A percentile compares a stretch with the other conserved stretches of the same genome.
Evolutionary conservation across 2,797 vertebrate genomes (phyloP).

Genomic region (Ara ararauna): DNA sequence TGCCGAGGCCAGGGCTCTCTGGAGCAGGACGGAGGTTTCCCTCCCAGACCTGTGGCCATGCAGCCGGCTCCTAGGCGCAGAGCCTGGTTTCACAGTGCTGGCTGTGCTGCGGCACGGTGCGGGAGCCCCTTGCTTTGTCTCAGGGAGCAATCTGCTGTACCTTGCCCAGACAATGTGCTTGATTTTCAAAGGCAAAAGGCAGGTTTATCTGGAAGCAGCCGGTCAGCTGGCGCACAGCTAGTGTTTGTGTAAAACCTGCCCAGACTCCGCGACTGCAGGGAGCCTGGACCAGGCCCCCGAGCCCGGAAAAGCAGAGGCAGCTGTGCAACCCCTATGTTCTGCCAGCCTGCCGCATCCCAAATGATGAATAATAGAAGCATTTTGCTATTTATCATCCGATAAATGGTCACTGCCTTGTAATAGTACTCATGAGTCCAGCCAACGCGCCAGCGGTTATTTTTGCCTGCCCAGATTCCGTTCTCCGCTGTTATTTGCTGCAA

Average conservation of each 20-base stretch:
- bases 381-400: not conserved
- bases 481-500: not conserved
- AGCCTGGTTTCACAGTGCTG: accelerated
- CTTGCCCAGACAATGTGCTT: not conserved
- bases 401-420: not conserved
- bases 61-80: not conserved
- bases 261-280: not conserved
- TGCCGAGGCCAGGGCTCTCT: not conserved
- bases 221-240: accelerated
- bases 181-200: not conserved
- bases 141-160: not conserved
- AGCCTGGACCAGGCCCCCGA: accelerated
- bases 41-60: accelerated
- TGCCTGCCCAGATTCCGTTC: slow-evolving; percentile 12
- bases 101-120: accelerated
- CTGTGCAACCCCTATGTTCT: not conserved
- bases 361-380: not conserved
- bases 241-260: not conserved
- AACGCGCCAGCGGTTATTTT: not conserved
- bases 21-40: not conserved
- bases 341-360: not conserved
- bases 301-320: not conserved
- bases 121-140: not conserved
- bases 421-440: not conserved
- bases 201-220: not conserved